Percentiles rank a stretch among this genome's conserved stretches.
These are phyloP conservation scores for Cosmopolites sordidus DNA, from an alignment of 2,888 invertebrate genomes.

Conservation along the genomic window DNA sequence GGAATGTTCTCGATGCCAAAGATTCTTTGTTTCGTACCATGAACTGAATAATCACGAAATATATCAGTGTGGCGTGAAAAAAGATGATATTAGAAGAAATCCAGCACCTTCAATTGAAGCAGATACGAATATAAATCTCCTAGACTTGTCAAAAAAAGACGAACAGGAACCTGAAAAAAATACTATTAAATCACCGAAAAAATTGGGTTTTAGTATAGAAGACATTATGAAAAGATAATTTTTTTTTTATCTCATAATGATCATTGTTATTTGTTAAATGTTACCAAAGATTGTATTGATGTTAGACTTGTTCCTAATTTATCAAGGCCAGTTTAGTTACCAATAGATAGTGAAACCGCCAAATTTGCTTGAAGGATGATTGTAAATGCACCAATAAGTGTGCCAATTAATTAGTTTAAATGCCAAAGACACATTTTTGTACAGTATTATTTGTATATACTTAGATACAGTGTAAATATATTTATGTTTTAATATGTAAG, in stretches of 20 bases:
- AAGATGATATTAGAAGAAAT: neutral
- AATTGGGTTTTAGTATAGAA: constrained; percentile 78
- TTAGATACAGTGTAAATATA: neutral
- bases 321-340: too few relatives aligned
- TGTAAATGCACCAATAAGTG: too few relatives aligned
- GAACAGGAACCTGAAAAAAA: constrained; percentile 11
- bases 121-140: constrained; percentile 28
- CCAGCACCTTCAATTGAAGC: constrained; percentile 25
- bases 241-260: too few relatives aligned
- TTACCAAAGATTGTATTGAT: constrained; percentile 28
- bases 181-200: constrained; percentile 47
- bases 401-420: neutral
- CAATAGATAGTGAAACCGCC: too few relatives aligned
- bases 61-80: constrained; percentile 32
- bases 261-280: neutral
- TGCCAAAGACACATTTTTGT: neutral
- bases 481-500: neutral
- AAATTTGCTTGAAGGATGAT: too few relatives aligned
- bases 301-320: neutral
- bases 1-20: constrained; percentile 73
- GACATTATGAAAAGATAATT: constrained; percentile 80
- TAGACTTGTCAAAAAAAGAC: constrained; percentile 39
- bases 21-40: constrained; percentile 40
- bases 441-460: constrained; percentile 1
- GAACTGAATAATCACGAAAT: constrained; percentile 44